phyloP scores from a whole-genome alignment of 2,888 invertebrate species.

The Amaurobius ferox region DNA sequence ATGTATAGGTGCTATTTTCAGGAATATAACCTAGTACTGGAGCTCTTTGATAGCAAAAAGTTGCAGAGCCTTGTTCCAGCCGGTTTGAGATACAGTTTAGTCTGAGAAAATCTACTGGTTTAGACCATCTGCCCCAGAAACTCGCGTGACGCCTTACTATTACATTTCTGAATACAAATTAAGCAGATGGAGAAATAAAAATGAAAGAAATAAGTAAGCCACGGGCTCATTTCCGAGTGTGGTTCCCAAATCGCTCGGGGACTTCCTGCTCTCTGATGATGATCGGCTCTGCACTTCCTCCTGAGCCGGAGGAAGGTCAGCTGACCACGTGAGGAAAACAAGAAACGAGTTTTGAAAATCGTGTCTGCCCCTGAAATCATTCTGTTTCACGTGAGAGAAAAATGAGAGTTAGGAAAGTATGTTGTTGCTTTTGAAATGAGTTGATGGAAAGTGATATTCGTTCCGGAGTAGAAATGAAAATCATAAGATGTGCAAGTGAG shows the following conservation, averaged over 20 bases:
- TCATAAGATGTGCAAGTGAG: too few relatives aligned
- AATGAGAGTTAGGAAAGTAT: not conserved
- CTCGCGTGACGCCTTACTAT: not conserved
- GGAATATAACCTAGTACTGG: too few relatives aligned
- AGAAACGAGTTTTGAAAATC: not conserved
- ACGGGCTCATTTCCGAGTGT: conserved; percentile 28
- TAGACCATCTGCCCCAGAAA: not conserved
- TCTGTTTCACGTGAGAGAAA: not conserved
- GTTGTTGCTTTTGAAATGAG: too few relatives aligned
- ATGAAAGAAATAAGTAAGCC: not conserved
- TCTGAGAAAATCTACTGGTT: too few relatives aligned
- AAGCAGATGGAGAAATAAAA: not conserved
- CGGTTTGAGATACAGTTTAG: too few relatives aligned
- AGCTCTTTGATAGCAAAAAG: too few relatives aligned
- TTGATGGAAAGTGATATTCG: too few relatives aligned
- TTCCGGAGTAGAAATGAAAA: too few relatives aligned
- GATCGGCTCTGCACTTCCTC: conserved; percentile 37
- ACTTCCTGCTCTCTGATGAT: conserved; percentile 28
- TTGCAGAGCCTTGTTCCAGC: too few relatives aligned
- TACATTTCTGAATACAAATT: not conserved
- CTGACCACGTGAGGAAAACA: conserved; percentile 31
- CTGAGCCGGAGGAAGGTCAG: conserved; percentile 45
- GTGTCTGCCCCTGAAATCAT: not conserved
- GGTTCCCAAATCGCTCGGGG: conserved; percentile 26
- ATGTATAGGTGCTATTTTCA: too few relatives aligned